Evolutionary conservation across 1,140 invertebrate species (phyloP).

Genomic region (Bacillus rossius): DNA sequence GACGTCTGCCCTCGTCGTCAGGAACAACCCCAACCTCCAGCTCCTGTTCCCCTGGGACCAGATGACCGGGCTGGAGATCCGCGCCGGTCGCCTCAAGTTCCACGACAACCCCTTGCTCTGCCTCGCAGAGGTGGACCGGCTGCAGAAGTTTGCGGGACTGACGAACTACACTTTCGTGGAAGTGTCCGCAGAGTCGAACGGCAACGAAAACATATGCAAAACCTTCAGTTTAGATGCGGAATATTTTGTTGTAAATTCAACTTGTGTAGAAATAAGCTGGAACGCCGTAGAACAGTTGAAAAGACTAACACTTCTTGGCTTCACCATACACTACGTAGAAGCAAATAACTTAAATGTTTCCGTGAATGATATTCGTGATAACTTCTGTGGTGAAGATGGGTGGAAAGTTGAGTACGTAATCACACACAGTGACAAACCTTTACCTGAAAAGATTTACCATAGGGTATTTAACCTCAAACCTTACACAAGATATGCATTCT

Average conservation of each 20-base stretch:
- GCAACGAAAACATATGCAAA: conserved; percentile 61
- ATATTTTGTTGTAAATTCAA: conserved; percentile 38
- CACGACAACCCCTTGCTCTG: conserved; percentile 75
- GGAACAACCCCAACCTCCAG: conserved; percentile 64
- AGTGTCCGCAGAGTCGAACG: conserved; percentile 58
- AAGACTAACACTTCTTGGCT: conserved; percentile 46
- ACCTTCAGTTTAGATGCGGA: conserved; percentile 42
- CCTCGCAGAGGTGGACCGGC: conserved; percentile 52
- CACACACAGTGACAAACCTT: background rate
- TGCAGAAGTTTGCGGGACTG: conserved; percentile 44
- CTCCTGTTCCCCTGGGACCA: conserved; percentile 50
- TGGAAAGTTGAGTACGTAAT: background rate
- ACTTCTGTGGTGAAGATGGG: background rate
- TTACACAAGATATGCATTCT: conserved; percentile 60
- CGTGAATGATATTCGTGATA: background rate
- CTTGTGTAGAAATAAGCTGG: conserved; percentile 46
- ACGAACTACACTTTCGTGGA: conserved; percentile 43
- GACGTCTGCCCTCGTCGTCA: conserved; percentile 48
- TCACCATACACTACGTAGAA: conserved; percentile 53
- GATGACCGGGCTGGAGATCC: conserved; percentile 47
- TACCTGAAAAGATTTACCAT: background rate
- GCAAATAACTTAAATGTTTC: conserved; percentile 47
- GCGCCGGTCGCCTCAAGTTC: conserved; percentile 58
- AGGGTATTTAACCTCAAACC: conserved; percentile 44
- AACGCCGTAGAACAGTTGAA: conserved; percentile 33